Evolutionary conservation across 2,888 invertebrate genomes (phyloP), one percentile per base, ranked within the genome.

Genomic region (Melipona beecheii): DNA sequence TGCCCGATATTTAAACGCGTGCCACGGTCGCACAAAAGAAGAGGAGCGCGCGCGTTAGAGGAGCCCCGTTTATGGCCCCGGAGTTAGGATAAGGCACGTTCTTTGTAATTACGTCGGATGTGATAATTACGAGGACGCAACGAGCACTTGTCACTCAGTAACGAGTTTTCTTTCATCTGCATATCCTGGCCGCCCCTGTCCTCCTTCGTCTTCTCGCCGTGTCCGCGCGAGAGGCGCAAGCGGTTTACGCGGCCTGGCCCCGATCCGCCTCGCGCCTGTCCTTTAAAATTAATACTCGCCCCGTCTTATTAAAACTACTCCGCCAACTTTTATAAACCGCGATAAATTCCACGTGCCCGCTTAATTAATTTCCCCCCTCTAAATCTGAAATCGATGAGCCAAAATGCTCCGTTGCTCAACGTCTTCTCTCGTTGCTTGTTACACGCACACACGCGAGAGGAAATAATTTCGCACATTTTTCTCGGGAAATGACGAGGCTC

Each of bases 121-220:
- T 90, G 90, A 90, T 90, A 90, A 90, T 90, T 90, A 90, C 85
- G 90, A 88, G 86, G 86, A 87, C 86, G 86, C 88, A 60, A 36
- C 77, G 88, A 78, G 81, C 85, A 90, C 89, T 90, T 90, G 90
- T 90, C 90, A 82, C 87, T 82, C 86, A 89, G 87, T 90, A 90
- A 90, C 89, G 90, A 90, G 90, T 87, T 90, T 90, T 90, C 90
- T 90, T 90, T 90, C 87, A 90, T 89, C 87, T 87, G 87, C 90
- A 83, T 89, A 89, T 85, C 83, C 86, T 79, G 75, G 69, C 82
- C 64, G 24, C 72, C 81, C 68, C 75, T 43, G 80, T 69, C 81
- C 83, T 84, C 78, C 82, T 81, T 86, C 69, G 49, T 62, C 69
- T 49, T 62, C 69, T 62, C 62, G 52, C 74, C 77, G 71, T 79